These are phyloP conservation scores for Anas platyrhynchos DNA, from an alignment of 2,113 vertebrate genomes.

Conservation along the genomic window DNA sequence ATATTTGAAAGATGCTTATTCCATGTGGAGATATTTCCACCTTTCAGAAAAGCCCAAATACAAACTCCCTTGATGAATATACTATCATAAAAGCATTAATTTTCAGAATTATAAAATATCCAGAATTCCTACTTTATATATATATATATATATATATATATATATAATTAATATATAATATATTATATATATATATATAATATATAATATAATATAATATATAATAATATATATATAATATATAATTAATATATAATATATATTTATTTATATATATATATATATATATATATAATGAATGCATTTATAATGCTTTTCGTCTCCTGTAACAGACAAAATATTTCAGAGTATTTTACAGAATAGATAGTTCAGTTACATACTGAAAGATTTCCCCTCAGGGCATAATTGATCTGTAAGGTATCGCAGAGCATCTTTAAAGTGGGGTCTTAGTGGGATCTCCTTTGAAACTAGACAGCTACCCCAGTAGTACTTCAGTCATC, in stretches of 20 bases:
- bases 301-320: background rate
- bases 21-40: slow-evolving; percentile 27
- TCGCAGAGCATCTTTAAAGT: background rate
- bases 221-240: background rate
- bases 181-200: background rate
- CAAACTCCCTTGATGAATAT: background rate
- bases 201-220: too few species aligned
- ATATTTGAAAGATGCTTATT: slow-evolving; percentile 35
- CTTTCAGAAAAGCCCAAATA: slow-evolving; percentile 13
- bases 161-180: too few species aligned
- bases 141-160: background rate
- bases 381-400: background rate
- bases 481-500: background rate
- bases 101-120: background rate
- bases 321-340: background rate
- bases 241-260: too few species aligned
- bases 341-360: background rate
- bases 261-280: background rate
- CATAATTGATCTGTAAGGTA: background rate
- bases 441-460: background rate
- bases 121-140: background rate
- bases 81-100: background rate
- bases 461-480: background rate
- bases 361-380: background rate
- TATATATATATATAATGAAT: background rate